A percentile compares a stretch with the other conserved stretches of the same genome.
phyloP scores from a whole-genome alignment of 2,888 invertebrate genomes.

The Folsomia candida region DNA sequence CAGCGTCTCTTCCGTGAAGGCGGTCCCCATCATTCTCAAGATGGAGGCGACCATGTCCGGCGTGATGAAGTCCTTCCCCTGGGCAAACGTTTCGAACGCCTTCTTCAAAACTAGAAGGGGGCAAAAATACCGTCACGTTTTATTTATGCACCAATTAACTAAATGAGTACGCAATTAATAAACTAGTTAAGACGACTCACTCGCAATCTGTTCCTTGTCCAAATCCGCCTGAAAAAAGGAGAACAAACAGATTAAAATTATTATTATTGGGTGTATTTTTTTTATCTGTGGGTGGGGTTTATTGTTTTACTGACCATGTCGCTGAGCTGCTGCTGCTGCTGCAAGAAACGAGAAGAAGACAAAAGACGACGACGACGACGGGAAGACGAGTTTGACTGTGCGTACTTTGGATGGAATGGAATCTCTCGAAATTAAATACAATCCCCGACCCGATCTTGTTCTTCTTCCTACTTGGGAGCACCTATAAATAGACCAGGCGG shows the following conservation, averaged over 20 bases:
- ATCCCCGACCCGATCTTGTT: too few relatives aligned
- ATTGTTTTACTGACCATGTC: background rate
- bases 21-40: slow-evolving; percentile 57
- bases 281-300: too few relatives aligned
- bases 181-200: too few relatives aligned
- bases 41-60: slow-evolving; percentile 57
- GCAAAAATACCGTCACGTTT: background rate
- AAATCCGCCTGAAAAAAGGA: slow-evolving; percentile 7
- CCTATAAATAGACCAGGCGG: background rate
- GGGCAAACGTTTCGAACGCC: slow-evolving; percentile 59
- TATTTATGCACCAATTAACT: too few relatives aligned
- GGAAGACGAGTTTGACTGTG: too few relatives aligned
- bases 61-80: slow-evolving; percentile 57
- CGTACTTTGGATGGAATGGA: too few relatives aligned
- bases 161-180: too few relatives aligned
- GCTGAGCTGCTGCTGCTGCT: background rate
- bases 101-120: slow-evolving; percentile 55
- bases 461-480: background rate
- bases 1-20: slow-evolving; percentile 58
- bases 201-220: slow-evolving; percentile 18
- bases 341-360: background rate
- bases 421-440: too few relatives aligned
- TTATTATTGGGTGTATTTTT: too few relatives aligned
- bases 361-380: background rate
- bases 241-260: too few relatives aligned